A percentile compares a stretch with the other conserved stretches of the same genome.
Evolutionary conservation across 2,113 vertebrate genomes (phyloP).

Genomic region (mouse (Mus musculus)): GRCm39 chr5:151164501-151165000

Average conservation of each 20-base stretch:
- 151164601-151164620: neutral
- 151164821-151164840: neutral
- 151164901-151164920: neutral
- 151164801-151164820: neutral
- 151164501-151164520: no score
- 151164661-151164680: neutral
- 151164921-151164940: neutral
- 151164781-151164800: neutral
- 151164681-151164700: neutral
- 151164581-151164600: no score
- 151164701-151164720: neutral
- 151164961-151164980: neutral
- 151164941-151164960: neutral
- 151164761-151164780: neutral
- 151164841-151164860: neutral
- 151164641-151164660: neutral
- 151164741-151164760: neutral
- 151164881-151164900: neutral
- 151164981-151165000: neutral
- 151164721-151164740: neutral
- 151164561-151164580: no score
- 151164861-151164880: neutral
- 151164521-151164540: no score
- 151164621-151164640: conserved; percentile 33
- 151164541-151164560: no score